These are phyloP conservation scores for Rhinopomastus cyanomelas DNA, from an alignment of 2,113 vertebrate genomes.

Conservation along the genomic window DNA sequence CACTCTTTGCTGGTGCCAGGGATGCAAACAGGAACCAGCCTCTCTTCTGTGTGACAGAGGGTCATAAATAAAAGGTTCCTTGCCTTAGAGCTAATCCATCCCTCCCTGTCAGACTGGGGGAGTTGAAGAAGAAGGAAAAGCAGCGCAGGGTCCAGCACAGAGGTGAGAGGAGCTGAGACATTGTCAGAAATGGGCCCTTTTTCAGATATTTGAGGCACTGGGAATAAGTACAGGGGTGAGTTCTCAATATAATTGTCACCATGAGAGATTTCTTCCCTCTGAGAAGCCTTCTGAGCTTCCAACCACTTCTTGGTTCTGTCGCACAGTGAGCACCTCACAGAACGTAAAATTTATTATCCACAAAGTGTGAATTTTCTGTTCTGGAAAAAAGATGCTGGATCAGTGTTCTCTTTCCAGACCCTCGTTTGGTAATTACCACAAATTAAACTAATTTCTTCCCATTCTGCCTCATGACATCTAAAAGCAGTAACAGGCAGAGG, in stretches of 20 bases:
- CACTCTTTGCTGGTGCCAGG: not conserved
- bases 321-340: not conserved
- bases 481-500: not conserved
- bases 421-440: not conserved
- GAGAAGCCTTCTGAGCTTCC: not conserved
- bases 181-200: not conserved
- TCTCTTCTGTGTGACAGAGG: not conserved
- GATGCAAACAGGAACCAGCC: not conserved
- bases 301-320: not conserved
- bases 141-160: rapidly evolving
- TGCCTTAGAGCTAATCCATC: not conserved
- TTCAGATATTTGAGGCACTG: not conserved
- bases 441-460: not conserved
- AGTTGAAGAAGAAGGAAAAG: not conserved
- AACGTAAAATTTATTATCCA: not conserved
- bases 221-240: not conserved
- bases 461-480: not conserved
- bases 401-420: not conserved
- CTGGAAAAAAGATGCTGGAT: not conserved
- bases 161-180: rapidly evolving
- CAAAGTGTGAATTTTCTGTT: not conserved
- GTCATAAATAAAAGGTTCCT: rapidly evolving
- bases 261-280: not conserved
- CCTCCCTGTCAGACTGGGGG: not conserved
- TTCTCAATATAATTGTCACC: not conserved